Conservation (phyloP, 2,113 vertebrate genomes). For the Cathartes aura region DNA sequence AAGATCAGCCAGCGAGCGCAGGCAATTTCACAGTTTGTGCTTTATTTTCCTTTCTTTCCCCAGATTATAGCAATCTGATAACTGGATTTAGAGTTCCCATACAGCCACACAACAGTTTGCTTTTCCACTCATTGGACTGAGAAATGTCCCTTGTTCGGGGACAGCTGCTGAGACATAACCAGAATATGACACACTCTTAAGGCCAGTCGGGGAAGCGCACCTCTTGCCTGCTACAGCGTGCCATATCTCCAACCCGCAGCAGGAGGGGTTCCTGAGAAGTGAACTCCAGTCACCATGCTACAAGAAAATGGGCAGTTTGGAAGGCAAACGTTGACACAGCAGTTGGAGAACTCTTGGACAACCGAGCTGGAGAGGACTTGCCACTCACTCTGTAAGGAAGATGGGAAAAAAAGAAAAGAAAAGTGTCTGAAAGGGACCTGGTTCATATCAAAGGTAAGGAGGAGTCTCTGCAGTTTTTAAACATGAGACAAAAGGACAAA, state of each 20-base stretch:
- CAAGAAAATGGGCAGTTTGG: not conserved
- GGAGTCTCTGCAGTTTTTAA: not conserved
- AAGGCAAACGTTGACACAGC: not conserved
- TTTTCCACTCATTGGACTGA: not conserved
- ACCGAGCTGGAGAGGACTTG: not conserved
- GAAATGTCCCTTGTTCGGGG: not conserved
- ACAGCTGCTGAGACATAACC: not conserved
- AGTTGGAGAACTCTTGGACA: not conserved
- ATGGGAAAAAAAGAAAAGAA: not conserved
- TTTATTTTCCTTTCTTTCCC: not conserved
- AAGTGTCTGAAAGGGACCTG: not conserved
- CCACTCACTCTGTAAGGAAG: not conserved
- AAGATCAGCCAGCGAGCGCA: not conserved
- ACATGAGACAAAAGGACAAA: not conserved
- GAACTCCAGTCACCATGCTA: not conserved
- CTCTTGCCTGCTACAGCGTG: not conserved
- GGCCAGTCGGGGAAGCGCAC: rapidly evolving
- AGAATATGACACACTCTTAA: not conserved
- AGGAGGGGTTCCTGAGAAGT: not conserved
- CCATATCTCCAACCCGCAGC: not conserved
- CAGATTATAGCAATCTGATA: not conserved
- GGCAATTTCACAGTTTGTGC: not conserved
- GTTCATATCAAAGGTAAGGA: not conserved
- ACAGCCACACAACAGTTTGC: not conserved
- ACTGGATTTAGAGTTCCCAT: not conserved